Evolutionary conservation across 2,113 vertebrate genomes (phyloP).

Genomic region (Astatoreochromis straeleni): DNA sequence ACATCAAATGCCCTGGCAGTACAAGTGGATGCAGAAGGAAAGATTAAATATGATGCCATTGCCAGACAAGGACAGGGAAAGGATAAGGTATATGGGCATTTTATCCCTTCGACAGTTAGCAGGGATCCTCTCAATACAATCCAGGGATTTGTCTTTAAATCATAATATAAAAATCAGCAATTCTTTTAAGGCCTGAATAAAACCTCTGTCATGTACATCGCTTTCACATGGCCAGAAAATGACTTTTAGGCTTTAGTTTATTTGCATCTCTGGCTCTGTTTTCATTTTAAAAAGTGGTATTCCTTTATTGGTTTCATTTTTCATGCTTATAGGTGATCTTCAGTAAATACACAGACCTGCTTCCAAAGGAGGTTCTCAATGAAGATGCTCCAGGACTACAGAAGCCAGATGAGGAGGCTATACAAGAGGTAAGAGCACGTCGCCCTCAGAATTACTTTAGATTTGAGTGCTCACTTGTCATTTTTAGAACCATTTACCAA

Average conservation of each 20-base stretch:
- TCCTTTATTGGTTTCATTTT: neutral
- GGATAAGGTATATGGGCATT: slow-evolving; percentile 80
- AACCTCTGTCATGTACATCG: neutral
- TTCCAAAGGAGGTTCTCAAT: slow-evolving; percentile 93
- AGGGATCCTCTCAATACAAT: rapidly evolving
- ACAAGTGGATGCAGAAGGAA: slow-evolving; percentile 95
- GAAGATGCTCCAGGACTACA: slow-evolving; percentile 87
- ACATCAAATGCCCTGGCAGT: slow-evolving; percentile 92
- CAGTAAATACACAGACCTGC: slow-evolving; percentile 95
- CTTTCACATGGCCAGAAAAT: neutral
- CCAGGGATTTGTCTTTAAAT: neutral
- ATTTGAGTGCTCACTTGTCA: rapidly evolving
- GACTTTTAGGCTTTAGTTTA: neutral
- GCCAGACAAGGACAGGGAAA: slow-evolving; percentile 93
- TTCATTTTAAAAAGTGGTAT: neutral
- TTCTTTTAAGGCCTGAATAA: neutral
- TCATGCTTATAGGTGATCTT: slow-evolving; percentile 83
- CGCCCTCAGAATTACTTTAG: neutral
- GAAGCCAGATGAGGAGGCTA: slow-evolving; percentile 90
- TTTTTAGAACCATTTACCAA: neutral
- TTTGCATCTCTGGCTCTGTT: neutral
- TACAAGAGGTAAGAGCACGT: slow-evolving; percentile 78
- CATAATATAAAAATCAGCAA: neutral
- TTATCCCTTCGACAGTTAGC: rapidly evolving
- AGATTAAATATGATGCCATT: slow-evolving; percentile 96